Conservation (phyloP, 2,113 vertebrate genomes). For the Siniperca chuatsi region DNA sequence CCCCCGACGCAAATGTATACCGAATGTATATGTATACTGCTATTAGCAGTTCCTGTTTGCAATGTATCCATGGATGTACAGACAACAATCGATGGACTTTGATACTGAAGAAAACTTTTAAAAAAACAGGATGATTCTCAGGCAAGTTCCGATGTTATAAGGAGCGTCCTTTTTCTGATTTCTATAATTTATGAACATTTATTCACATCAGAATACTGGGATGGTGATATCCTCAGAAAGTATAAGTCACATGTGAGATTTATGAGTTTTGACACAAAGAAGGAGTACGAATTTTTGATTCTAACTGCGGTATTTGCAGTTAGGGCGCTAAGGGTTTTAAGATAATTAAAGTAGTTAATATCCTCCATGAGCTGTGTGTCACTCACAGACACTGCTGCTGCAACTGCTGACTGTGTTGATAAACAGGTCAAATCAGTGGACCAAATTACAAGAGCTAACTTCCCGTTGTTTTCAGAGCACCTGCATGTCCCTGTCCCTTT, state of each 20-base stretch:
- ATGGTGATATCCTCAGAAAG: background rate
- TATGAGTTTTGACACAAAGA: background rate
- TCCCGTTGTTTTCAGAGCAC: background rate
- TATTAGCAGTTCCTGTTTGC: background rate
- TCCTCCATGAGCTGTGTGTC: background rate
- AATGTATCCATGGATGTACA: no score
- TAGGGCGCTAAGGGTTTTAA: background rate
- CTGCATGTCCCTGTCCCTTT: slow-evolving; percentile 1
- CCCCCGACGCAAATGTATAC: background rate
- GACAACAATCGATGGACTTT: no score
- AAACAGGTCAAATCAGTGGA: background rate
- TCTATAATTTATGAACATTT: no score
- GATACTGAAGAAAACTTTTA: no score
- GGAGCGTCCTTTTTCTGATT: no score
- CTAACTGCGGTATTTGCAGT: background rate
- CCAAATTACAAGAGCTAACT: slow-evolving; percentile 1
- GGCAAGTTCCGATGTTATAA: no score
- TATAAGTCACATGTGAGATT: no score
- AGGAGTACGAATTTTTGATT: background rate
- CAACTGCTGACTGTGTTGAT: background rate
- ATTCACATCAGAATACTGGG: background rate
- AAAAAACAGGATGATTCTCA: no score
- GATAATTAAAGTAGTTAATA: background rate
- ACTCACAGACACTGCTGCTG: slow-evolving; percentile 1
- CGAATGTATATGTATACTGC: background rate